These are phyloP conservation scores for Belonocnema kinseyi DNA, from an alignment of 1,140 invertebrate genomes.

Conservation along the genomic window DNA sequence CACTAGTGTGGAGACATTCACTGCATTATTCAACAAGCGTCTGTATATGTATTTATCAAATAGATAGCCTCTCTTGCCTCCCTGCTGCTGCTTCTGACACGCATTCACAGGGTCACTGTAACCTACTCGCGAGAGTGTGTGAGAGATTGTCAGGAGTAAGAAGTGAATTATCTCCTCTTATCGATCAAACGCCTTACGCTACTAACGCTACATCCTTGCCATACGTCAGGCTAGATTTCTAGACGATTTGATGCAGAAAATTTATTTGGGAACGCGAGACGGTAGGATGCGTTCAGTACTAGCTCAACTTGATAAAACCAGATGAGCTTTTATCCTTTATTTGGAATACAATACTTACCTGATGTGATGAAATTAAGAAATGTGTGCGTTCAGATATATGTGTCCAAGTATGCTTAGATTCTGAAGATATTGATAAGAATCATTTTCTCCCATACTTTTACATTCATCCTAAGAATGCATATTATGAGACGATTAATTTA, in stretches of 20 bases:
- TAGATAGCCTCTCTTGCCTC: constrained; percentile 59
- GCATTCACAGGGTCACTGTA: constrained; percentile 13
- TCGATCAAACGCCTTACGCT: neutral
- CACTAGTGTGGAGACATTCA: constrained; percentile 49
- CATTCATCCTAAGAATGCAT: too few species aligned
- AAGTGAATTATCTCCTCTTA: constrained; percentile 31
- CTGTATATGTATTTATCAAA: constrained; percentile 73
- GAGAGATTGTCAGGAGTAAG: constrained; percentile 11
- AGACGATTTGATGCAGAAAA: constrained; percentile 13
- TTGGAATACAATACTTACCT: too few species aligned
- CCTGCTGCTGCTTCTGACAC: constrained; percentile 34
- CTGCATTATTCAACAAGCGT: constrained; percentile 69
- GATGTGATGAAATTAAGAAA: too few species aligned
- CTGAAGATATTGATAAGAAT: too few species aligned
- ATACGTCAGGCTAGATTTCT: constrained; percentile 17
- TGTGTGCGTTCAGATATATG: too few species aligned
- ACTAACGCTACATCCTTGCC: neutral
- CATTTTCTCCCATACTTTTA: too few species aligned
- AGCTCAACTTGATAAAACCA: neutral
- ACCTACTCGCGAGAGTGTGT: neutral
- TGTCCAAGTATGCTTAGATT: too few species aligned
- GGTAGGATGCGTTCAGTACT: neutral
- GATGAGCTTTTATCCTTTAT: neutral
- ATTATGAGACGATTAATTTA: too few species aligned
- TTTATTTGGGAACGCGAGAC: constrained; percentile 2